A percentile compares a stretch with the other conserved stretches of the same genome.
Evolutionary conservation across 2,888 invertebrate genomes (phyloP).

Genomic region (Aphidius colemani): DNA sequence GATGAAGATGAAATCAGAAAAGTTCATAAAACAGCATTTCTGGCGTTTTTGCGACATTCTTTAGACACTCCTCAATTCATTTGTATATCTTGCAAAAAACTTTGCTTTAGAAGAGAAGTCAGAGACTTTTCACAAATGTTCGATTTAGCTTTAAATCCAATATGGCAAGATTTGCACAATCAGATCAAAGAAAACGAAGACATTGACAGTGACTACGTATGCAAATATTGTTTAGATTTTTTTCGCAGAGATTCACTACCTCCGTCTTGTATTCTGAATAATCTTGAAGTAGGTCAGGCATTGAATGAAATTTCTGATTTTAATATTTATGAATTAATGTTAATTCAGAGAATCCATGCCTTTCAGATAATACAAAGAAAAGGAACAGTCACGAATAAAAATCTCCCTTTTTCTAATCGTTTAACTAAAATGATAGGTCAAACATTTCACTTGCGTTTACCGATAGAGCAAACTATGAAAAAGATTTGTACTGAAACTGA

Average conservation of each 20-base stretch:
- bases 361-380: constrained; percentile 46
- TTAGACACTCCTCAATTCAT: not conserved
- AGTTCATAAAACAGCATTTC: constrained; percentile 8
- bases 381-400: constrained; percentile 45
- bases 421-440: constrained; percentile 33
- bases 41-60: not conserved
- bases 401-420: constrained; percentile 38
- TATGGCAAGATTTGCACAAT: constrained; percentile 26
- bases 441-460: constrained; percentile 45
- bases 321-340: constrained; percentile 43
- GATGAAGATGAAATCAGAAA: constrained; percentile 11
- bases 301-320: constrained; percentile 35
- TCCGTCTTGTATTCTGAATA: constrained; percentile 41
- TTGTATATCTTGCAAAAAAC: constrained; percentile 14
- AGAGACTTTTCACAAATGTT: not conserved
- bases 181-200: constrained; percentile 15
- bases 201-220: constrained; percentile 24
- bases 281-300: constrained; percentile 26
- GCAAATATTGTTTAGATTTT: constrained; percentile 33
- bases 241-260: constrained; percentile 38
- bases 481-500: constrained; percentile 41
- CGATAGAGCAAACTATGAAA: constrained; percentile 43
- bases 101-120: not conserved
- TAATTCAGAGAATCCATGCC: constrained; percentile 48
- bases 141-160: not conserved